Percentiles rank a stretch among this genome's conserved stretches.
These are phyloP conservation scores for Thereva nobilitata DNA, from an alignment of 2,888 invertebrate genomes.

Conservation along the genomic window DNA sequence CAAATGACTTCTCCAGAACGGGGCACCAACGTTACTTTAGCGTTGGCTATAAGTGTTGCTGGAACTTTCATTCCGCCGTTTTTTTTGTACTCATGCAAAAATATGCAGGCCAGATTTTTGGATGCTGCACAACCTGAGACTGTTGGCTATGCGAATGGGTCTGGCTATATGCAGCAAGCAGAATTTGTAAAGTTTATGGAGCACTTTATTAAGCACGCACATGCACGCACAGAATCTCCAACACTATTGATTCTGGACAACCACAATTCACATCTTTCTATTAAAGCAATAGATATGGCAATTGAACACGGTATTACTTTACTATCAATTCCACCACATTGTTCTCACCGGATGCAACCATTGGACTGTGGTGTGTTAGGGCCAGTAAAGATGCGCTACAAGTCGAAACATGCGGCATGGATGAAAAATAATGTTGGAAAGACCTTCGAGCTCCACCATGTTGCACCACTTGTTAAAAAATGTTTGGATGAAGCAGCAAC, in stretches of 20 bases:
- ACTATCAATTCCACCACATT: constrained; percentile 11
- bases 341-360: constrained; percentile 13
- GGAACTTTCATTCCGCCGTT: constrained; percentile 1
- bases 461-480: background rate
- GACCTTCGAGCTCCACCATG: background rate
- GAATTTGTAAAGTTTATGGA: background rate
- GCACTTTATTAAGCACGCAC: constrained; percentile 13
- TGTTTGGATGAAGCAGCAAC: constrained; percentile 1
- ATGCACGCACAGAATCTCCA: constrained; percentile 8
- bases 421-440: background rate
- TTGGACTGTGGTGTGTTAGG: constrained; percentile 5
- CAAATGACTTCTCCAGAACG: background rate
- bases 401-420: background rate
- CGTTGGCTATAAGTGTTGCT: too few species aligned
- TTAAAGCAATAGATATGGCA: constrained; percentile 45
- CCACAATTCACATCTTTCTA: constrained; percentile 43
- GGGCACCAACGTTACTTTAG: constrained; percentile 5
- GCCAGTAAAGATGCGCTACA: background rate
- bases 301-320: constrained; percentile 45
- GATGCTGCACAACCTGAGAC: constrained; percentile 3
- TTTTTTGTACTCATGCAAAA: constrained; percentile 8
- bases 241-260: constrained; percentile 43
- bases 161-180: background rate
- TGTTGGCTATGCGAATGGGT: background rate
- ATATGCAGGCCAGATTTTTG: background rate